Evolutionary conservation across 1,140 invertebrate genomes (phyloP).

Genomic region (Drosophila lacteicornis): DNA sequence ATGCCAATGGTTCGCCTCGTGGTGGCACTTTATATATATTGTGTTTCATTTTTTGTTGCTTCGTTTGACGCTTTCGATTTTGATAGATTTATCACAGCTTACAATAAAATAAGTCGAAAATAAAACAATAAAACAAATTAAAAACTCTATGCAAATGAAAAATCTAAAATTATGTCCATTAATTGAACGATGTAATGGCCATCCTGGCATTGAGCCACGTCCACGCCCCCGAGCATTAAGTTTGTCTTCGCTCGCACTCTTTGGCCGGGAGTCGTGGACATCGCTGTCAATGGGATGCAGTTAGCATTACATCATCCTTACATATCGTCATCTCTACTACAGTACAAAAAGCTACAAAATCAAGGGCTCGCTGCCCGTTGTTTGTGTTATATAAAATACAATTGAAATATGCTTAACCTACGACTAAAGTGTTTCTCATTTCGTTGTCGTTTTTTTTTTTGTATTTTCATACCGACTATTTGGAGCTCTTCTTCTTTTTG

Average conservation of each 20-base stretch:
- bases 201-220: slow-evolving; percentile 46
- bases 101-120: slow-evolving; percentile 67
- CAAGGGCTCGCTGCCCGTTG: slow-evolving; percentile 3
- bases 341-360: slow-evolving; percentile 72
- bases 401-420: slow-evolving; percentile 75
- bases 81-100: slow-evolving; percentile 83
- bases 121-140: slow-evolving; percentile 50
- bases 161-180: slow-evolving; percentile 42
- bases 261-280: slow-evolving; percentile 46
- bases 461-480: slow-evolving; percentile 48
- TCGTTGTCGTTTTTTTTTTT: slow-evolving; percentile 31
- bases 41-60: slow-evolving; percentile 29
- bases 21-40: slow-evolving; percentile 34
- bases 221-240: slow-evolving; percentile 59
- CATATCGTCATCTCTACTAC: slow-evolving; percentile 43
- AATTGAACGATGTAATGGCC: slow-evolving; percentile 57
- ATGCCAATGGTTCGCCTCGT: slow-evolving; percentile 34
- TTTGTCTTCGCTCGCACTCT: slow-evolving; percentile 78
- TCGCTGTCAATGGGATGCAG: slow-evolving; percentile 41
- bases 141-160: slow-evolving; percentile 69
- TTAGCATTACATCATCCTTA: slow-evolving; percentile 64
- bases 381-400: slow-evolving; percentile 56
- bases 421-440: slow-evolving; percentile 62
- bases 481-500: slow-evolving; percentile 78
- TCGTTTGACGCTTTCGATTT: slow-evolving; percentile 77